These are phyloP conservation scores for Mycteria americana DNA, from an alignment of 2,797 vertebrate species.

Conservation along the genomic window DNA sequence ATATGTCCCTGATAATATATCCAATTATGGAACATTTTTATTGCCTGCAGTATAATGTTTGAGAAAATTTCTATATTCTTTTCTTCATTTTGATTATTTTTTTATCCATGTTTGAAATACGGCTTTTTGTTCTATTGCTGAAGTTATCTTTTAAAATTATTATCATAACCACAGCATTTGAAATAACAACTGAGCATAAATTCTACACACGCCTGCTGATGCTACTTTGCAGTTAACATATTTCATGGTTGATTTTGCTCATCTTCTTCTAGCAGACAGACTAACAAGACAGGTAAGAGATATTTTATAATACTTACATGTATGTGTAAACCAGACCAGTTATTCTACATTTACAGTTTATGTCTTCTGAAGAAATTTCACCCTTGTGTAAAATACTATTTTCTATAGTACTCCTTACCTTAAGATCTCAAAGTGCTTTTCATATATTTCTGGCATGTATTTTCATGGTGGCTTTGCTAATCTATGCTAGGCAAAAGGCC, in stretches of 20 bases:
- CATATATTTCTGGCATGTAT: background rate
- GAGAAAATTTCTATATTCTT: background rate
- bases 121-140: background rate
- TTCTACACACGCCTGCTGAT: background rate
- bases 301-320: background rate
- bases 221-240: background rate
- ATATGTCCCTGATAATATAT: background rate
- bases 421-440: background rate
- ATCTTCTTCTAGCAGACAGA: background rate
- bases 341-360: background rate
- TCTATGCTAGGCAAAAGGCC: background rate
- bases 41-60: background rate
- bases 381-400: background rate
- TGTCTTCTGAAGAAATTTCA: background rate
- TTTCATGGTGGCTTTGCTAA: background rate
- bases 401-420: background rate
- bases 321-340: background rate
- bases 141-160: background rate
- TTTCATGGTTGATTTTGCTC: background rate
- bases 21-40: background rate
- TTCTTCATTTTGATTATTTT: background rate
- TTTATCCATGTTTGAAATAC: background rate
- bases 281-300: background rate
- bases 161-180: background rate
- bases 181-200: background rate